Evolutionary conservation across 2,113 vertebrate species (phyloP).

Genomic region (Cairina moschata): DNA sequence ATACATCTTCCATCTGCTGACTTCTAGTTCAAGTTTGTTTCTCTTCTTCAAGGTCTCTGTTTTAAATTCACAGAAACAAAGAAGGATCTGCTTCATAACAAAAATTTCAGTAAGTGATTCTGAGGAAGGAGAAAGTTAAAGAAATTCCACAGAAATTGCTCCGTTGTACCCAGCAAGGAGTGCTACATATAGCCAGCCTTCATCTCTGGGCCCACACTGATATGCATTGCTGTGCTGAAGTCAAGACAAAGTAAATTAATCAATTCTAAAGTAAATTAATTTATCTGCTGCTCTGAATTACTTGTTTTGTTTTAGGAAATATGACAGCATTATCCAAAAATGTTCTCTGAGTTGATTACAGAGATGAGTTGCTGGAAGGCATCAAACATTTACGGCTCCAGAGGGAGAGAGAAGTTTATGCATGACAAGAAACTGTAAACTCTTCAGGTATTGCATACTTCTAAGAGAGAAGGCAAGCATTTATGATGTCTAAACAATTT

Average conservation of each 20-base stretch:
- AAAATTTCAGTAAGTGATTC: neutral
- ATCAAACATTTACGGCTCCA: neutral
- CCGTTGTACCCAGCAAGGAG: neutral
- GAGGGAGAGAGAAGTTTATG: neutral
- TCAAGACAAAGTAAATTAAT: neutral
- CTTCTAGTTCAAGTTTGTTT: neutral
- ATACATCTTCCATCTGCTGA: neutral
- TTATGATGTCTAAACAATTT: neutral
- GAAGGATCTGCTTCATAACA: neutral
- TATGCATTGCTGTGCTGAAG: neutral
- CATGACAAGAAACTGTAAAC: neutral
- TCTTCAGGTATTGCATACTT: neutral
- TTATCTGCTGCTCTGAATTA: conserved; percentile 2
- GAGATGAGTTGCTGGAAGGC: conserved; percentile 24
- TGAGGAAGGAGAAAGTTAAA: neutral
- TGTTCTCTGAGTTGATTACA: conserved; percentile 2
- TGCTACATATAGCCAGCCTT: neutral
- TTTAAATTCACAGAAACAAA: neutral
- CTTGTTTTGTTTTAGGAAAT: conserved; percentile 65
- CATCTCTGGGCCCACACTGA: neutral
- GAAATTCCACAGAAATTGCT: neutral
- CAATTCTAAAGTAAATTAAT: conserved; percentile 29
- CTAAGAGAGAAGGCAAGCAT: neutral
- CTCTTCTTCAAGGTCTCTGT: neutral
- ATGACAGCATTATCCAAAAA: conserved; percentile 34